Base-by-base conservation (phyloP, 2,888 invertebrate genomes). In the Coremacera marginata region DNA sequence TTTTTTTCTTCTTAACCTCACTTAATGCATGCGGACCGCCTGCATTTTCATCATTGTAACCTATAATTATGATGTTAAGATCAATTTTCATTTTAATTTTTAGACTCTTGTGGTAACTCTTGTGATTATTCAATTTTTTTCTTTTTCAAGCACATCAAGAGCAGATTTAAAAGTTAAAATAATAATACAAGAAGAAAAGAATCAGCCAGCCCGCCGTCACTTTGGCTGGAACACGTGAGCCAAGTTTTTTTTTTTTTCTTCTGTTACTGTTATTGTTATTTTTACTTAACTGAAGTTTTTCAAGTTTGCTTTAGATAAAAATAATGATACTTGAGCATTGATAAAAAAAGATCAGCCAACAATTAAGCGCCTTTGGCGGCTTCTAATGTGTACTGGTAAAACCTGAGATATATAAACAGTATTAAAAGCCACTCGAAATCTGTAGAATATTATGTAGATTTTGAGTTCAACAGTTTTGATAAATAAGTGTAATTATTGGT, bases 31-130 rank as follows among this genome's bases (percentile, higher is more conserved):
- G 9, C 44, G 27, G 25, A 7, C 51, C 11, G 68, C 68, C 68
- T 68, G 68, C 49, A 51, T 68, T 68, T 27, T 34, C 9, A 49
- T 22, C 25, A 51, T 51, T 34, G 67, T 65, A 77, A 73, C 77
- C 73, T 34, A 73, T 77, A 77, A 77, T 77, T 77, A 77, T 67
- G 68, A 77, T 60, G 68, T 77, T 73, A 60, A 68, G 73, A 44
- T 67, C 63, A 73, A 68, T 77, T 71, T 71, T 19, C 34, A 57
- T 51, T 57, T 60, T 60, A 60, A 71, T 71, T 31, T 37, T 57
- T 71, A 16, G 51, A 52, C 16, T 37, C 60, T 70, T 25, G 62
- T 8, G 19, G 55, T 22, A 22, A 22, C 57, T 72, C 44, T 60
- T n/a, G 11, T 60, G 22, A 60, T 60, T 60, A 60, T 60, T 60